Evolutionary conservation across 2,113 vertebrate genomes (phyloP), one percentile per base, ranked within the genome.

Genomic region (Vimba vimba): DNA sequence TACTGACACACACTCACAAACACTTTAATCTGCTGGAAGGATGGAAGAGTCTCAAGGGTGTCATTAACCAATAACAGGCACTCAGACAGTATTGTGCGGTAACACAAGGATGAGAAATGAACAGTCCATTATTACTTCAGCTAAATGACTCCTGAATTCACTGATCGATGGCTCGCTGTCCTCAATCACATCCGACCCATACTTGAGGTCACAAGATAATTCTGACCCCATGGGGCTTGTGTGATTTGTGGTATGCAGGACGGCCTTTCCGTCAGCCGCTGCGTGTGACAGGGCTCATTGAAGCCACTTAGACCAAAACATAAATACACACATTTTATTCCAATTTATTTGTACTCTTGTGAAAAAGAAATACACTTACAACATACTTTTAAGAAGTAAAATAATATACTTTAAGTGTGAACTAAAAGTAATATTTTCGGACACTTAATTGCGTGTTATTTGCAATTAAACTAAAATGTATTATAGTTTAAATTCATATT

Each of bases 91-190:
- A 85, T 66, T 66, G 71, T 64, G 74, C 11, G 17, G 59, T 64
- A 80, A 66, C 62, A 66, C 50, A 52, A 85, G 64, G 19, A 84
- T 84, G 83, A 84, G 74, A 64, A 84, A 60, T 76, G 59, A 62
- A 62, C 47, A 78, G 25, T 66, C 84, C 10, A 30, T 71, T 80
- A 71, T 80, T 73, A 60, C 79, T 68, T 62, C 77, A 60, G n/a
- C 52, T 80, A 43, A 86, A 74, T 47, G 55, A 78, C 76, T 39
- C 23, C 33, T 79, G 57, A 52, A 50, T 43, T 19, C 47, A 45
- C 52, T 79, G 75, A 85, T 85, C 52, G 85, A 86, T 80, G 77
- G 13, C 52, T 69, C 77, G 59, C 45, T 60, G 66, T 86, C 77
- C 36, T 86, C 66, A 30, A 71, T 73, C 77, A 33, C 77, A 60